A percentile compares a stretch with the other conserved stretches of the same genome.
Conservation (phyloP, 1,140 invertebrate species). For the Saccostrea cuccullata region DNA sequence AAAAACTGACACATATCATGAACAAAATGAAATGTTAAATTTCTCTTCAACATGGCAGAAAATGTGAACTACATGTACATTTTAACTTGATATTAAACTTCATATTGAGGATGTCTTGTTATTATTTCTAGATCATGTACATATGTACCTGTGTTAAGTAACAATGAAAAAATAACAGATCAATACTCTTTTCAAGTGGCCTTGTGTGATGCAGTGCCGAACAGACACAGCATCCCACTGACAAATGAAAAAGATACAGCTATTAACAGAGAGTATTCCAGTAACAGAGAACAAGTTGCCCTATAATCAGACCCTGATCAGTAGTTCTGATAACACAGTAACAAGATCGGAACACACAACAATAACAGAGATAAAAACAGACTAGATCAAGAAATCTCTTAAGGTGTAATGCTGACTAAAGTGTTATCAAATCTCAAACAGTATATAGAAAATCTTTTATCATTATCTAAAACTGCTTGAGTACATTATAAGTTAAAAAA, state of each 20-base stretch:
- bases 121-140: too few species aligned
- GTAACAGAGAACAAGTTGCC: neutral
- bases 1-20: neutral
- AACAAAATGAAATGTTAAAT: too few species aligned
- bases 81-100: neutral
- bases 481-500: too few species aligned
- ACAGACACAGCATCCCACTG: neutral
- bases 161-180: neutral
- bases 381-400: slow-evolving; percentile 27
- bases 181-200: neutral
- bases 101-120: neutral
- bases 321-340: neutral
- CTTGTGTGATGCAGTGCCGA: neutral
- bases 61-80: neutral
- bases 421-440: neutral
- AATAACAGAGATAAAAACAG: neutral
- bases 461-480: neutral
- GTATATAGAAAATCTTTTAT: neutral
- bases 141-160: neutral
- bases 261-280: neutral
- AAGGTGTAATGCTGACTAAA: slow-evolving; percentile 1
- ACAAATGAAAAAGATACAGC: neutral
- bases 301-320: slow-evolving; percentile 1
- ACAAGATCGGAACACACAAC: neutral
- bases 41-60: neutral